A percentile compares a stretch with the other conserved stretches of the same genome.
phyloP scores from a whole-genome alignment of 2,888 invertebrate species.

The Chaitophorus viminalis region DNA sequence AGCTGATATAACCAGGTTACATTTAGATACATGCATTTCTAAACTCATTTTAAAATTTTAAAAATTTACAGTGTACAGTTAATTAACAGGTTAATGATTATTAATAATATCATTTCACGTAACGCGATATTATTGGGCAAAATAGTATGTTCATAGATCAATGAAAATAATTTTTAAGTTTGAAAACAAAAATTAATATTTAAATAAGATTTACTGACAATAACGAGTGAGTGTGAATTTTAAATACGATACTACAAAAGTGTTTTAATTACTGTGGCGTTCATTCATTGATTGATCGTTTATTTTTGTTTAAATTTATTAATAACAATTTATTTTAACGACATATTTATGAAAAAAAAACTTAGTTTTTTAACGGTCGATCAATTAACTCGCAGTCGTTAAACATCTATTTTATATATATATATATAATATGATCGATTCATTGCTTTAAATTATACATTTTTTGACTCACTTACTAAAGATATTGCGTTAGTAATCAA shows the following conservation, averaged over 20 bases:
- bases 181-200: too few relatives aligned
- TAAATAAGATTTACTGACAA: neutral
- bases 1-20: neutral
- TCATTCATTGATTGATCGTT: neutral
- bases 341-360: neutral
- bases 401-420: too few relatives aligned
- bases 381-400: neutral
- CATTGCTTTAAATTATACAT: neutral
- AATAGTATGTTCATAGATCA: neutral
- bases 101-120: neutral
- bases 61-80: neutral
- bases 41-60: slow-evolving; percentile 21
- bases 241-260: neutral
- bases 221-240: neutral
- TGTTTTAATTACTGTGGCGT: neutral
- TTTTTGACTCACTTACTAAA: neutral
- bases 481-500: slow-evolving; percentile 2
- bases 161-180: too few relatives aligned
- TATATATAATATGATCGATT: neutral
- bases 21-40: slow-evolving; percentile 1
- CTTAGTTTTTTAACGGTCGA: neutral
- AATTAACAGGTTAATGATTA: neutral
- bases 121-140: neutral
- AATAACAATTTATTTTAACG: neutral
- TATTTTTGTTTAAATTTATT: neutral